Evolutionary conservation across 30 jellyfish, hydroid and myxozoan species (phyloP), one percentile per base, ranked within the genome.

Genomic region (Hydractinia symbiolongicarpus): DNA sequence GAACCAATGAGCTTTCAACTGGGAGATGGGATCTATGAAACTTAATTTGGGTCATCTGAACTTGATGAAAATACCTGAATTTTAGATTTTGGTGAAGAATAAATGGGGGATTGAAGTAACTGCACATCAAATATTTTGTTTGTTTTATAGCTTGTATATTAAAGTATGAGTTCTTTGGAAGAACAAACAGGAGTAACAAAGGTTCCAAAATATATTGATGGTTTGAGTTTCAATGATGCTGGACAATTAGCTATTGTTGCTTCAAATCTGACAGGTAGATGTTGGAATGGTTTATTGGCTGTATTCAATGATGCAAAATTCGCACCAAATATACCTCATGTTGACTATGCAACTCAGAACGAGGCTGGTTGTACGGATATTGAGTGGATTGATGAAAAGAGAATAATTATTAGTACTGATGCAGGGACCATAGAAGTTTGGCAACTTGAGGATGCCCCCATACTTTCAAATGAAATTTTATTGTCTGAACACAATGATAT

Each of bases 221-320:
- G 92, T 57, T 58, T 83, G 44, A 54, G 76, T 50, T 50, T 83
- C 8, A 75, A 72, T 51, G 92, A 60, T 30, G 91, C 66, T 80
- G 95, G 95, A 6, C 87, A 82, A 64, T 55, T 92, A 53, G 98
- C 98, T 5, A 9, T 92, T 55, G 89, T 66, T 15, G 92, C 94
- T 17, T 92, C 98, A 82, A 92, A 84, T 67, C 83, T 92, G 55
- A 70, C 96, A 61, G 93, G 95, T 54, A 82, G 95, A 52, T 74
- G 49, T 50, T 92, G 98, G 98, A 82, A 86, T 92, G 98, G 98
- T 9, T 53, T 86, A 49, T 49, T 91, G 13, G 90, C 98, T 13
- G 78, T 92, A 55, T 86, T 69, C 53, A 72, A 88, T 50, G 83
- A 82, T 85, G 91, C 94, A 10, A 14, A 78, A 53, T 77, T 83